Percentiles rank a stretch among this genome's conserved stretches.
Conservation (phyloP, 2,113 vertebrate genomes). For the Hiodon tergisus region DNA sequence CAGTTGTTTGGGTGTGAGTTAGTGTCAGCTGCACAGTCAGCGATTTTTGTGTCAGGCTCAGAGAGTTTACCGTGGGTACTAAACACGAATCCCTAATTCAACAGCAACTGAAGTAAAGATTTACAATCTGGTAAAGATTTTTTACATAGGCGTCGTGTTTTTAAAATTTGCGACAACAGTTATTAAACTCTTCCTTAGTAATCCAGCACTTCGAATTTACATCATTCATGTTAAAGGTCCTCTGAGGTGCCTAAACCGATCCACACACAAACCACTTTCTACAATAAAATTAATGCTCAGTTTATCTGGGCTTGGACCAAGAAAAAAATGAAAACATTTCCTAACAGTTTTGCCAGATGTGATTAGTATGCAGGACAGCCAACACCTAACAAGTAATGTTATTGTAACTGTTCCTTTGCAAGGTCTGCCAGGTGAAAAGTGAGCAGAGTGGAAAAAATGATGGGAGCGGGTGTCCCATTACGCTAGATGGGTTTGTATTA, state of each 20-base stretch:
- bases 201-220: too few species aligned
- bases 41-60: background rate
- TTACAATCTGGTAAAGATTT: too few species aligned
- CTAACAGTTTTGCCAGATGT: background rate
- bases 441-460: background rate
- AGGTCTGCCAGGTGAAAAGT: background rate
- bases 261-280: too few species aligned
- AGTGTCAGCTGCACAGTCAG: conserved; percentile 6
- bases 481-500: background rate
- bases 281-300: too few species aligned
- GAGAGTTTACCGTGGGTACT: background rate
- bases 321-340: background rate
- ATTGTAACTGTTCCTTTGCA: background rate
- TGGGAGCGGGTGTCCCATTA: background rate
- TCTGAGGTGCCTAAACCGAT: too few species aligned
- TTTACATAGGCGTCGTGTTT: too few species aligned
- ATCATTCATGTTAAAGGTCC: too few species aligned
- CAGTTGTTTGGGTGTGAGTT: conserved; percentile 15
- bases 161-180: too few species aligned
- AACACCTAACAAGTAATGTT: background rate
- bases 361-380: background rate
- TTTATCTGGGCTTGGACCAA: too few species aligned
- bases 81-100: too few species aligned
- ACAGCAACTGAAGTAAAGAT: too few species aligned
- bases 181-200: too few species aligned